phyloP scores from a whole-genome alignment of 2,888 invertebrate genomes.

The Habroteleia sp. region DNA sequence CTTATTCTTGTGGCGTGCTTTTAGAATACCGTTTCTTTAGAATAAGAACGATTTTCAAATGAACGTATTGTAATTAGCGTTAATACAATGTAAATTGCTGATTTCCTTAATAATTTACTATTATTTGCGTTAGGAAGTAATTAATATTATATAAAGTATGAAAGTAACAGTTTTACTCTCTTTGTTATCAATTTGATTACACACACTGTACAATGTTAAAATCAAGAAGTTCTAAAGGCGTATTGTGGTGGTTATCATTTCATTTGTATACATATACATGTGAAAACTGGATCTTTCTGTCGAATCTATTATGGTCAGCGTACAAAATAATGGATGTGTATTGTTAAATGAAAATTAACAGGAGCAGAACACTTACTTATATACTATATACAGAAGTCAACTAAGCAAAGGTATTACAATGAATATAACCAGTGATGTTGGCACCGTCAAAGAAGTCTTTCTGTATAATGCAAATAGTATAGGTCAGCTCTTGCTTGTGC shows the following conservation, averaged over 20 bases:
- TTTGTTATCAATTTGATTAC: slow-evolving; percentile 39
- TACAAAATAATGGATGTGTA: slow-evolving; percentile 59
- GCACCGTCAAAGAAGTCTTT: slow-evolving; percentile 62
- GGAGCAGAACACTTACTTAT: slow-evolving; percentile 55
- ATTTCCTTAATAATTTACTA: too few relatives aligned
- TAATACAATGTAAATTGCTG: too few relatives aligned
- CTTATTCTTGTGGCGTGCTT: too few relatives aligned
- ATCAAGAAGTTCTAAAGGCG: too few relatives aligned
- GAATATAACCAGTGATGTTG: slow-evolving; percentile 59
- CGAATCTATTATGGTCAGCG: slow-evolving; percentile 52
- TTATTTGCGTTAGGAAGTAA: too few relatives aligned
- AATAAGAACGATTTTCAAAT: too few relatives aligned
- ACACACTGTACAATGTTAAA: slow-evolving; percentile 12
- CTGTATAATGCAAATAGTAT: slow-evolving; percentile 56
- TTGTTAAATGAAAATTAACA: slow-evolving; percentile 64
- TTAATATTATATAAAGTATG: too few relatives aligned
- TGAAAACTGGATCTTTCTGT: slow-evolving; percentile 29
- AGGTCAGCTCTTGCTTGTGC: slow-evolving; percentile 54
- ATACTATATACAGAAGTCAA: slow-evolving; percentile 56
- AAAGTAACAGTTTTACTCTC: too few relatives aligned
- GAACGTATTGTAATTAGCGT: too few relatives aligned
- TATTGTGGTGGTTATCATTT: too few relatives aligned
- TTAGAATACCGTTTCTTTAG: too few relatives aligned
- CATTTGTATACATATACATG: slow-evolving; percentile 5
- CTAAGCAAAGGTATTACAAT: slow-evolving; percentile 62